phyloP scores from a whole-genome alignment of 2,113 vertebrate species.

The Phalacrocorax brasilianus region DNA sequence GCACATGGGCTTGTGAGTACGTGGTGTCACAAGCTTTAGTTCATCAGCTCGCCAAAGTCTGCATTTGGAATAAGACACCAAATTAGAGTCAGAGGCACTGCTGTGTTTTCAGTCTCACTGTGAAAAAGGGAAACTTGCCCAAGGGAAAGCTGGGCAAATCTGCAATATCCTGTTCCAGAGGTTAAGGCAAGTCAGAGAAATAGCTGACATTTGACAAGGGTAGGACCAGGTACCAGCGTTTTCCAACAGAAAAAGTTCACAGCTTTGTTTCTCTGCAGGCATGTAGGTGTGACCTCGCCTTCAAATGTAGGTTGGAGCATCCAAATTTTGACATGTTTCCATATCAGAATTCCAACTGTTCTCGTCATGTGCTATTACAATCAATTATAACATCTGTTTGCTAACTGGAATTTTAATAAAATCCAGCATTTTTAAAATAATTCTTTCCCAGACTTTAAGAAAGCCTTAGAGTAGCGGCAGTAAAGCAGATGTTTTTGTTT shows the following conservation, averaged over 20 bases:
- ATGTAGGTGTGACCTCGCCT: background rate
- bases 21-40: background rate
- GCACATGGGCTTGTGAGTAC: background rate
- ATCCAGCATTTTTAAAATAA: background rate
- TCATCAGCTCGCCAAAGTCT: background rate
- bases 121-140: background rate
- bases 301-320: background rate
- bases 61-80: accelerated
- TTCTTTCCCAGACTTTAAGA: background rate
- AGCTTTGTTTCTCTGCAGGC: background rate
- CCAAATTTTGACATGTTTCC: background rate
- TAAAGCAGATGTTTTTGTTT: slow-evolving; percentile 48
- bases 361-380: background rate
- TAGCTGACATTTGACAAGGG: background rate
- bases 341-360: background rate
- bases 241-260: background rate
- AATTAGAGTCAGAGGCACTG: background rate
- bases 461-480: background rate
- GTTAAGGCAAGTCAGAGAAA: background rate
- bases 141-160: background rate
- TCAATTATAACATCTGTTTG: slow-evolving; percentile 13
- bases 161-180: background rate
- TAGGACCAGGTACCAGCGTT: background rate
- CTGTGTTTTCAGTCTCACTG: background rate
- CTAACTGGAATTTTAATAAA: slow-evolving; percentile 9